A percentile compares a stretch with the other conserved stretches of the same genome.
These are phyloP conservation scores for Peromyscus aztecus DNA, from an alignment of 2,797 vertebrate genomes.

Conservation along the genomic window DNA sequence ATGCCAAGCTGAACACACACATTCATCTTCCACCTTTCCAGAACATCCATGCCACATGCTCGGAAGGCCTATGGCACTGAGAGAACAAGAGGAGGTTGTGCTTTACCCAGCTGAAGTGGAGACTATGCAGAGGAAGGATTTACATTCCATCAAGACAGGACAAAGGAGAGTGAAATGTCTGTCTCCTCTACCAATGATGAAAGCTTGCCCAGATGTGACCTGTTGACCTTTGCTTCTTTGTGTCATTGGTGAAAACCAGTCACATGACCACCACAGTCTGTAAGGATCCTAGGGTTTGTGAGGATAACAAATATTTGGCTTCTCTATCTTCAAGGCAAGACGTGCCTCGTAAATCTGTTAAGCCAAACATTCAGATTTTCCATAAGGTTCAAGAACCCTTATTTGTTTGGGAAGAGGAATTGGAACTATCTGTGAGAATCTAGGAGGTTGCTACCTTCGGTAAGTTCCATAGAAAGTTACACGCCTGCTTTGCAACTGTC, in stretches of 20 bases:
- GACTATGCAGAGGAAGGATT: neutral
- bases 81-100: neutral
- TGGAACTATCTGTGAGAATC: neutral
- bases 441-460: neutral
- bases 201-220: slow-evolving; percentile 24
- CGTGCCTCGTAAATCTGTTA: neutral
- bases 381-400: neutral
- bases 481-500: neutral
- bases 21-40: neutral
- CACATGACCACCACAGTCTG: neutral
- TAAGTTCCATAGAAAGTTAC: neutral
- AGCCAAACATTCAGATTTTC: neutral
- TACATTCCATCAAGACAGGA: neutral
- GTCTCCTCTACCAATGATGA: neutral
- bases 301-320: slow-evolving; percentile 25
- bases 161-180: slow-evolving; percentile 28
- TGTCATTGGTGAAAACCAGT: neutral
- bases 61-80: neutral
- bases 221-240: slow-evolving; percentile 17
- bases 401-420: neutral
- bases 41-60: neutral
- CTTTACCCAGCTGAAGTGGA: neutral
- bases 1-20: neutral
- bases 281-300: slow-evolving; percentile 4
- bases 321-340: slow-evolving; percentile 12